phyloP scores from a whole-genome alignment of 2,797 vertebrate genomes.

The Sitta carolinensis region DNA sequence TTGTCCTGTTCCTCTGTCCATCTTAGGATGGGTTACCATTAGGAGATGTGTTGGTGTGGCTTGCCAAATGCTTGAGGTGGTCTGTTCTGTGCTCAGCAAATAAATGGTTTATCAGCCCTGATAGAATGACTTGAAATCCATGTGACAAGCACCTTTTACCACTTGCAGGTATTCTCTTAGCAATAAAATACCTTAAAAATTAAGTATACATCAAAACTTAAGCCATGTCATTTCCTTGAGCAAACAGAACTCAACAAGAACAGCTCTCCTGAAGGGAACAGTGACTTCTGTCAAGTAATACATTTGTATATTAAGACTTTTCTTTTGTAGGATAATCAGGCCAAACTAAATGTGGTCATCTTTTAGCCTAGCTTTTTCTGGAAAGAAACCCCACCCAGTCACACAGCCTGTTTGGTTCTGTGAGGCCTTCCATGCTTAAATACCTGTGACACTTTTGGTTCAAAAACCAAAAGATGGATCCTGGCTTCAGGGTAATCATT shows the following conservation, averaged over 20 bases:
- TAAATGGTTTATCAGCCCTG: neutral
- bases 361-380: neutral
- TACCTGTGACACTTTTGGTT: neutral
- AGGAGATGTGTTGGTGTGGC: neutral
- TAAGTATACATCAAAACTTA: neutral
- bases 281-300: neutral
- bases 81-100: neutral
- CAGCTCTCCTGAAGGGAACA: neutral
- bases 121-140: neutral
- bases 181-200: neutral
- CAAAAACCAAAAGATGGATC: neutral
- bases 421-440: neutral
- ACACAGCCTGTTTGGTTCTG: neutral
- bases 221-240: neutral
- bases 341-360: neutral
- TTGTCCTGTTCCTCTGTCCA: neutral
- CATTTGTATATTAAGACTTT: neutral
- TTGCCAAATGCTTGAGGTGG: neutral
- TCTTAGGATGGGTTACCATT: neutral
- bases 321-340: neutral
- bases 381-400: fast-evolving
- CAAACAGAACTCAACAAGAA: neutral
- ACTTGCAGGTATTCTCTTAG: neutral
- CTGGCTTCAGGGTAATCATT: neutral
- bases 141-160: neutral